These are phyloP conservation scores for Trachops cirrhosus DNA, from an alignment of 2,797 vertebrate species.

Conservation along the genomic window DNA sequence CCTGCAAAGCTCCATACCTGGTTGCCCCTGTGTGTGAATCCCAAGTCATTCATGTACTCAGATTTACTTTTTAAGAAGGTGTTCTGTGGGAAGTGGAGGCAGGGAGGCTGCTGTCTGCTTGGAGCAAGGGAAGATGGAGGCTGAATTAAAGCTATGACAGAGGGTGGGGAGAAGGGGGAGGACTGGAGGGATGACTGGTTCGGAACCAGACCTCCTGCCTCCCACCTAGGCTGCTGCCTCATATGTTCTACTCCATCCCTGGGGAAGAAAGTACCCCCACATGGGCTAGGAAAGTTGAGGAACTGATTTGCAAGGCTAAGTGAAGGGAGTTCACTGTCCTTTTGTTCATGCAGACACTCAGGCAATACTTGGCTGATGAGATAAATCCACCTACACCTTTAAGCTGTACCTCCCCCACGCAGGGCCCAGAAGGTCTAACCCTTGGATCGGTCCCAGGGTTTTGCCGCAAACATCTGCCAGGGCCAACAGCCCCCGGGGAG, in stretches of 20 bases:
- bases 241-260: neutral
- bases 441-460: conserved; percentile 69
- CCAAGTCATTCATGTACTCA: neutral
- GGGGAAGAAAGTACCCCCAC: neutral
- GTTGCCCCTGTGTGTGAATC: neutral
- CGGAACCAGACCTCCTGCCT: neutral
- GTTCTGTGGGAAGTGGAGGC: neutral
- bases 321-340: conserved; percentile 34
- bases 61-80: neutral
- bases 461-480: conserved; percentile 73
- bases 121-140: neutral
- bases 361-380: conserved; percentile 60
- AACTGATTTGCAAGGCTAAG: conserved; percentile 56
- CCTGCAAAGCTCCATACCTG: neutral
- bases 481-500: conserved; percentile 66
- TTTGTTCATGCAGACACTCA: conserved; percentile 47
- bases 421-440: conserved; percentile 67
- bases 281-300: conserved; percentile 33
- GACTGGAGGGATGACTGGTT: neutral
- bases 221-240: neutral
- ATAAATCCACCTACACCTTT: conserved; percentile 72
- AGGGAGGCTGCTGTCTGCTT: neutral
- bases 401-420: conserved; percentile 56
- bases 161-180: neutral
- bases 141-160: neutral